These are phyloP conservation scores for Xanthostigma xanthostigma DNA, from an alignment of 2,888 invertebrate species.

Conservation along the genomic window DNA sequence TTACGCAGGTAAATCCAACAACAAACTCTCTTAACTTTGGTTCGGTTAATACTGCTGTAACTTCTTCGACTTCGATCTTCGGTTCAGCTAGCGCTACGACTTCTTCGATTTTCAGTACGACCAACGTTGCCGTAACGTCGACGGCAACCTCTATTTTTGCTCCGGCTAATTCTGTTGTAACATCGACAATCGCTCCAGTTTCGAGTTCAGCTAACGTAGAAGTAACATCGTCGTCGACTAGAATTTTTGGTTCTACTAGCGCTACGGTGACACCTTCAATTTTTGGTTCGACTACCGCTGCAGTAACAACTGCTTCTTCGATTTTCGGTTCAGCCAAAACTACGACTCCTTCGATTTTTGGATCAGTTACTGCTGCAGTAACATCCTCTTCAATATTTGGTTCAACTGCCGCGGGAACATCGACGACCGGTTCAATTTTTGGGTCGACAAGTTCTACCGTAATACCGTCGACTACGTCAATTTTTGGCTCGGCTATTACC, in stretches of 20 bases:
- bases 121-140: constrained; percentile 8
- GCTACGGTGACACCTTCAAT: constrained; percentile 17
- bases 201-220: constrained; percentile 2
- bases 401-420: constrained; percentile 8
- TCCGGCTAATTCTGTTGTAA: not conserved
- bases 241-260: constrained; percentile 15
- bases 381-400: constrained; percentile 17
- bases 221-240: not conserved
- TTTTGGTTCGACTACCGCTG: constrained; percentile 12
- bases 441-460: constrained; percentile 21
- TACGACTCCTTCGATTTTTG: constrained; percentile 13
- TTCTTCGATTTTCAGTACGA: constrained; percentile 13
- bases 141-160: constrained; percentile 10
- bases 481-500: constrained; percentile 12
- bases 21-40: constrained; percentile 6
- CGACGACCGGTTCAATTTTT: constrained; percentile 12
- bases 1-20: not conserved
- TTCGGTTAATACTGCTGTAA: constrained; percentile 13
- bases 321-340: constrained; percentile 11
- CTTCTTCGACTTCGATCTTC: constrained; percentile 13
- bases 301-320: constrained; percentile 12
- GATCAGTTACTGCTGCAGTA: constrained; percentile 12
- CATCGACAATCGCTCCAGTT: not conserved
- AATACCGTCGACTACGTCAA: constrained; percentile 6
- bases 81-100: constrained; percentile 15